Base-by-base conservation (phyloP, 2,797 vertebrate genomes). In the Sebastes nivosus region DNA sequence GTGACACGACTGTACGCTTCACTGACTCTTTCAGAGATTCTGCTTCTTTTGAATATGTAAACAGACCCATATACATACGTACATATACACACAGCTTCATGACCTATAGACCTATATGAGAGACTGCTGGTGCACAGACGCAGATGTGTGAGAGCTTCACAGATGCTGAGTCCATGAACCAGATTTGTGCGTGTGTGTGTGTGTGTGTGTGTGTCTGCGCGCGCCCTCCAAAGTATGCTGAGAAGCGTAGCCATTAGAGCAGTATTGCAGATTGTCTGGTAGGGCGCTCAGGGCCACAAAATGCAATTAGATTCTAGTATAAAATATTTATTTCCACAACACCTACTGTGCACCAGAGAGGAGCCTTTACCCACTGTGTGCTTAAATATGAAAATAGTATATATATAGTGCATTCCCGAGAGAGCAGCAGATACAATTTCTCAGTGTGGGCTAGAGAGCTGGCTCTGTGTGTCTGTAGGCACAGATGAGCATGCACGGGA, bases 251-350 rank as follows among this genome's bases (percentile, higher is more conserved):
- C 92, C 91, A 94, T 94, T 95, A 93, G 89, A 92, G 78, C 72
- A 57, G 81, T 67, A 80, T 87, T 91, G 88, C 83, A 85, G 82
- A 93, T 92, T 93, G 93, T 95, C 94, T 94, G 79, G 79, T 94
- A 85, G 94, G 93, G 89, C 30, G 94, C 94, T 92, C 90, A 83
- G 87, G 94, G 94, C 94, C 87, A 94, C 91, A 91, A 92, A 94
- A 94, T 90, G 91, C 92, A 95, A 95, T 95, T 95, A 95, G 87
- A 93, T 90, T 87, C 84, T 72, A 42, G 72, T 87, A 91, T 95
- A 89, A 94, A 95, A 94, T 95, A 95, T 95, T 93, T 94, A 94
- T 95, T 94, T 93, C 84, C 87, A 86, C 92, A 94, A 93, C 92
- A 94, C 91, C 92, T 93, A 89, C 92, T 88, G 91, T 77, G 93